Evolutionary conservation across 2,113 vertebrate species (phyloP).

Genomic region (Aleadryas rufinucha): DNA sequence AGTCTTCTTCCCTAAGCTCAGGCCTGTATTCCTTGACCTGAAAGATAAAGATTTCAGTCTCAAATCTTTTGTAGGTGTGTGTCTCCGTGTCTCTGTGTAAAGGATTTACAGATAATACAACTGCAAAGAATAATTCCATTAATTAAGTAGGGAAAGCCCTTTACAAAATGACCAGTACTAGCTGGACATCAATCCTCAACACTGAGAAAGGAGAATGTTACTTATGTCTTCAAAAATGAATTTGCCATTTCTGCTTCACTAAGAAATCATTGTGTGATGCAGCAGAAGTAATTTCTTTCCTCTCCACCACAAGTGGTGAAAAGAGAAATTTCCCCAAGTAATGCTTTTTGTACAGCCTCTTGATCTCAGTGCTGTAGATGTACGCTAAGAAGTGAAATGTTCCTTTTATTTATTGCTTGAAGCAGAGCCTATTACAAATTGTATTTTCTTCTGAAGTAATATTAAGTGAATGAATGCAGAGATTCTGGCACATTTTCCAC

Average conservation of each 20-base stretch:
- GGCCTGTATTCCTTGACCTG: neutral
- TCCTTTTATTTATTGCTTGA: constrained; percentile 18
- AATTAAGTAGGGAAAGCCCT: neutral
- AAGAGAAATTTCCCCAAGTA: neutral
- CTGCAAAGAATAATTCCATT: neutral
- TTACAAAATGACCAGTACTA: neutral
- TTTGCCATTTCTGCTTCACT: neutral
- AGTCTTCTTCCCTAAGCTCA: neutral
- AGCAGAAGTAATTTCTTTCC: neutral
- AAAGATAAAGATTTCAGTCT: neutral
- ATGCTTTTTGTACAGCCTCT: neutral
- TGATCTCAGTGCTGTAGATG: neutral
- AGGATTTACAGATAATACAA: neutral
- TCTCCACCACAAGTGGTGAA: neutral
- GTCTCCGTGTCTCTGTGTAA: neutral
- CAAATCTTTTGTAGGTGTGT: neutral
- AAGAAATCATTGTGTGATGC: neutral
- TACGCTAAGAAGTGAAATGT: neutral
- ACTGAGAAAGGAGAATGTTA: neutral
- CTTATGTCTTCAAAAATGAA: neutral
- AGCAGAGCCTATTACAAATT: neutral
- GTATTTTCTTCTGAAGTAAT: neutral
- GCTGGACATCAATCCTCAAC: neutral
- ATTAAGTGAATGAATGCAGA: neutral
- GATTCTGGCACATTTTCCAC: neutral